Base-by-base conservation (phyloP, 1,140 invertebrate species). In the Drosophila persimilis region DNA sequence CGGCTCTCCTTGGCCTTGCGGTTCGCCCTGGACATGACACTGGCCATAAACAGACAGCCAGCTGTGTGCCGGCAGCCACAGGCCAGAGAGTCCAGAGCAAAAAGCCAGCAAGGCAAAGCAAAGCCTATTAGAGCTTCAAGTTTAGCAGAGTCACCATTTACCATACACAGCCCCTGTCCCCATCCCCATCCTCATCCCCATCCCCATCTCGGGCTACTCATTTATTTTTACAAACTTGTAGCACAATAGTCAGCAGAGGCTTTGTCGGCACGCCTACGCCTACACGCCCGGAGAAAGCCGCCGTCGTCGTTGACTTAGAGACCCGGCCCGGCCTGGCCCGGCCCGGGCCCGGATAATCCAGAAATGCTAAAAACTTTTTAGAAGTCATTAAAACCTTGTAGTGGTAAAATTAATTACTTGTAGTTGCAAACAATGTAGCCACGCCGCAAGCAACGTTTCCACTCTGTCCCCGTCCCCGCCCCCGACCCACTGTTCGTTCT, bases 381-480 rank as follows among this genome's bases (percentile, higher is more conserved):
- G 84, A 81, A 90, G 89, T 90, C 89, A 90, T 90, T 90, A 90
- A 90, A 90, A 77, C 80, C 89, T 90, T 90, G 89, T 90, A 90
- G 89, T 90, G 89, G 89, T 90, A 89, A 90, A 90, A 90, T 90
- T 90, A 90, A 90, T 90, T 90, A 90, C 89, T 90, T 90, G 89
- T 90, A 90, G 89, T 90, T 90, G 84, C 77, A 85, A 89, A 89
- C 89, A 90, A 90, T 90, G 84, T 90, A 79, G 77, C 88, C 71
- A 77, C 75, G 89, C 88, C 83, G 80, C 88, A 84, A 89, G 84
- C 84, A 89, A 80, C 79, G 74, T 89, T 88, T 79, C 75, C 84
- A 79, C 77, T 73, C 71, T 20, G 39, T 55, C 77, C 47, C 52
- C 41, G 31, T 0, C 39, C 24, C 7, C 6, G 26, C 22, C 24